Conservation (phyloP, 2,113 vertebrate species). For the Rhynchomys soricoides region DNA sequence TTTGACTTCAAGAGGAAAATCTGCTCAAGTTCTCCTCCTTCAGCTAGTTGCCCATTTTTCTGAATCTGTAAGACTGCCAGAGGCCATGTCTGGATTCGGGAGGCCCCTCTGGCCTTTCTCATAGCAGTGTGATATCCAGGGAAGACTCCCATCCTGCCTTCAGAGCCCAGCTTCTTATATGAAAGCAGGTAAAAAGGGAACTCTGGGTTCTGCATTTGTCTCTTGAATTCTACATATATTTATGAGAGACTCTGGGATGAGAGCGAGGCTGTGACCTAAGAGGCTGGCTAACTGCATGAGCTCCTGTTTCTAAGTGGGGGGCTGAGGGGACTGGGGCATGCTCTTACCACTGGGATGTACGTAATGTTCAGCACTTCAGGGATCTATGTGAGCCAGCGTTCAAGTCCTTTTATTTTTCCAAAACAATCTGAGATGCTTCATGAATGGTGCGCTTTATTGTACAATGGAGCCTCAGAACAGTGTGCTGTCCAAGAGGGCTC, state of each 20-base stretch:
- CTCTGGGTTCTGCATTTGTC: neutral
- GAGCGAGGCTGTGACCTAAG: neutral
- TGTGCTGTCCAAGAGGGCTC: too few relatives aligned
- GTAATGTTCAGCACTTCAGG: neutral
- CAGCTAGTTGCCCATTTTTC: neutral
- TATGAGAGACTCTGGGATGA: neutral
- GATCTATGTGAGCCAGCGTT: rapidly evolving
- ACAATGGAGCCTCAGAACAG: neutral
- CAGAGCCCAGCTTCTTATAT: neutral
- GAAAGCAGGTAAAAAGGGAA: constrained; percentile 39
- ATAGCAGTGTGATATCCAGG: neutral
- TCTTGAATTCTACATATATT: neutral
- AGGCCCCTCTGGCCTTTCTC: neutral
- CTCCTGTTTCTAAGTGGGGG: too few relatives aligned
- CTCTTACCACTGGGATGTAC: neutral
- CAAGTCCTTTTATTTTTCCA: neutral
- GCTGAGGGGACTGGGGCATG: rapidly evolving
- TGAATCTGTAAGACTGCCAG: neutral
- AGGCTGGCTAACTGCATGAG: neutral
- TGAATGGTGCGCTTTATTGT: too few relatives aligned
- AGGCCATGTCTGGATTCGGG: neutral
- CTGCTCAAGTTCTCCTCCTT: neutral
- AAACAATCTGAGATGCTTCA: rapidly evolving
- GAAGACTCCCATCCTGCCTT: neutral
- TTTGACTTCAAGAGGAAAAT: neutral